Evolutionary conservation across 1,140 invertebrate genomes (phyloP), one percentile per base, ranked within the genome.

Genomic region (Trichomalopsis sarcophagae): DNA sequence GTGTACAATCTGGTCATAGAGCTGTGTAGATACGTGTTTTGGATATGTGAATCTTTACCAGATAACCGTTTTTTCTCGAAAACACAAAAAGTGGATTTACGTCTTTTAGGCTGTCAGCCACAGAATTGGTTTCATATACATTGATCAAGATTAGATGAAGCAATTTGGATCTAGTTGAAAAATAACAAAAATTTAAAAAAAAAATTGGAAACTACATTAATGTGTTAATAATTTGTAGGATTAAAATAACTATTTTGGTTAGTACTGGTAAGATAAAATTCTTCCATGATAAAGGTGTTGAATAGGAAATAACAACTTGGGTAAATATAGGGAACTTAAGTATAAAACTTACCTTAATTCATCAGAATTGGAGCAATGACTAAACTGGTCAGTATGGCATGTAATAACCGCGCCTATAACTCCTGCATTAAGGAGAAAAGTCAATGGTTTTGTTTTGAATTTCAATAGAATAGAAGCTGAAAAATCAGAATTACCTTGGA

Each of bases 401-500:
- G 86, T 93, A 93, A 88, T 91, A 93, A 55, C 92, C 92, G 85
- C 93, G 91, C 89, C 92, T 91, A 87, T 93, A 93, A 90, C 91
- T 93, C 88, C 93, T 93, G 78, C 85, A 87, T 84, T 87, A 87
- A 87, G 77, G 84, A 86, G 76, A 86, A 82, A 80, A 89, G 85
- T 74, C 50, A 73, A 76, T 84, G 71, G 84, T 84, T 87, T 84
- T 84, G 36, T 84, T 66, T 77, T 83, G 69, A 40, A 80, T 77
- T 83, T 71, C 33, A 84, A 87, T 86, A 78, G 17, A 78, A 30
- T 78, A 33, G 23, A 55, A 17, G 23, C 23, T 55, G 36, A 73
- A 73, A 78, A 81, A 40, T 27, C 0, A 27, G 36, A 87, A 86
- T 90, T 94, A 96, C 96, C 96, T 96, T 90, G 95, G 95, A 93